Evolutionary conservation across 2,797 vertebrate genomes (phyloP).

Genomic region (Mormyrops boulengeri): DNA sequence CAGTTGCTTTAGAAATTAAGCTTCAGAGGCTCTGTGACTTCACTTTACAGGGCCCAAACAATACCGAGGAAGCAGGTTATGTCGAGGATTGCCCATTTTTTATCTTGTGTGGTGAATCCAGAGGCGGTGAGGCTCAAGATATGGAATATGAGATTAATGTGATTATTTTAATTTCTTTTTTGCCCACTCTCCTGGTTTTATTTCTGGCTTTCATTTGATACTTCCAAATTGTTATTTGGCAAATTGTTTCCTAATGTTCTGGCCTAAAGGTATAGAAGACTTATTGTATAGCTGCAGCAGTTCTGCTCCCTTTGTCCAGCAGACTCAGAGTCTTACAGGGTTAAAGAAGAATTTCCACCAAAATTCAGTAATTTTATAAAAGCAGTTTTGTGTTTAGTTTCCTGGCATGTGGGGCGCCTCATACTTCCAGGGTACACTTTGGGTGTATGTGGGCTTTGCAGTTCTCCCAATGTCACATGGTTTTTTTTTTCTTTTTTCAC

Average conservation of each 20-base stretch:
- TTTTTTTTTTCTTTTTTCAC: background rate
- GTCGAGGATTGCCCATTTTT: background rate
- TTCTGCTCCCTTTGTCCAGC: background rate
- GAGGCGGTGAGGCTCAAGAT: background rate
- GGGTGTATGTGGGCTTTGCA: background rate
- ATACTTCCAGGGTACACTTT: background rate
- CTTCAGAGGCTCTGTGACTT: background rate
- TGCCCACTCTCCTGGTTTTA: background rate
- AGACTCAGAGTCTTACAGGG: background rate
- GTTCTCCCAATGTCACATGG: background rate
- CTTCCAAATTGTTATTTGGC: background rate
- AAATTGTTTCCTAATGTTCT: constrained; percentile 1
- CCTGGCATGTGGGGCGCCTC: background rate
- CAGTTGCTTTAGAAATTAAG: background rate
- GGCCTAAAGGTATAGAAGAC: background rate
- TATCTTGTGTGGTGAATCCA: background rate
- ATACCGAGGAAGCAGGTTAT: background rate
- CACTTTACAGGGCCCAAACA: background rate
- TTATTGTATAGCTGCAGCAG: background rate
- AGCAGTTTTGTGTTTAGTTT: background rate
- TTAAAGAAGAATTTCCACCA: background rate
- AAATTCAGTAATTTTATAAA: background rate
- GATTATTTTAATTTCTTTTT: background rate
- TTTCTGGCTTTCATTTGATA: background rate
- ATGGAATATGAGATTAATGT: background rate